Evolutionary conservation across 2,888 invertebrate genomes (phyloP), one percentile per base, ranked within the genome.

Genomic region (Amphipoea lucens): DNA sequence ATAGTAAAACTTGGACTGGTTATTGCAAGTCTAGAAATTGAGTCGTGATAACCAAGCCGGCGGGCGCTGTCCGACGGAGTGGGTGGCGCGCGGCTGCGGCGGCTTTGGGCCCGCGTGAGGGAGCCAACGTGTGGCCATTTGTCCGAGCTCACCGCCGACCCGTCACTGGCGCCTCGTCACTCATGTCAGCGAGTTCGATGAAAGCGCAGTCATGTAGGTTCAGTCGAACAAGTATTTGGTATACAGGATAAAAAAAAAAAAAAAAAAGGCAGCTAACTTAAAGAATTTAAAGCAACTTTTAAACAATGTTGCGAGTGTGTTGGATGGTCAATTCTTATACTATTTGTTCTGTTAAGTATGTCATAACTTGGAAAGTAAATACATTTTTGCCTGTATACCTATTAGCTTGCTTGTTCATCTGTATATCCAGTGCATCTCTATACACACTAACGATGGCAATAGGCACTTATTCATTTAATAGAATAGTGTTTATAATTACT

Each of bases 111-210:
- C 86, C 85, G 86, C 70, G 90, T 93, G 92, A 94, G 91, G 88
- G 91, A 93, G 91, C 87, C 79, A 83, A 92, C 91, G 91, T 92
- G 92, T 77, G 83, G 87, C 90, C 86, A 93, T 92, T 92, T 91
- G 91, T 87, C 81, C 86, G 85, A 86, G 83, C 83, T 68, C 65
- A 67, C 69, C 74, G 74, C 36, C 83, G 79, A 75, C 83, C 72
- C 72, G 71, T 72, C 74, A 78, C 29, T 40, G 23, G 42, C n/a
- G 14, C 12, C 45, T n/a, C 40, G 54, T 79, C 73, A 76, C 48
- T 67, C 76, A 68, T 62, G 62, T 78, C 74, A 75, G 42, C 20
- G 4, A 45, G 12, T 45, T 57, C 23, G 29, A n/a, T n/a, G 11
- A n/a, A 45, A 70, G 60, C 7, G 48, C 6, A 48, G 11, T 69